Conservation (phyloP, 2,797 vertebrate species). For the Lacerta agilis region DNA sequence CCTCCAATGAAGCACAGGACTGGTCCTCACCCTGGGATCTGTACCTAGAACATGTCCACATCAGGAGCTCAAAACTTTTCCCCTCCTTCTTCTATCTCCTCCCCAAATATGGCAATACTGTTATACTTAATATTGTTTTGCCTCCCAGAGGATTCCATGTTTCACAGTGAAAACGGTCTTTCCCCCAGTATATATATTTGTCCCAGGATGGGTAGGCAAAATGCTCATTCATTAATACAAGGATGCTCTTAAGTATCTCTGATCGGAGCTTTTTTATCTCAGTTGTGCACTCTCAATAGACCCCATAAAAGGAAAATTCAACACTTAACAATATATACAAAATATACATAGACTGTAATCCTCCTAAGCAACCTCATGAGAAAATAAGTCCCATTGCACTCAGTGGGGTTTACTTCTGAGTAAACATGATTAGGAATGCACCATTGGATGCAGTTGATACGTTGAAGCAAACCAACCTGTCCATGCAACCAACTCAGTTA, state of each 20-base stretch:
- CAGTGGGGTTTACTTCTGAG: too few relatives aligned
- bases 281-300: background rate
- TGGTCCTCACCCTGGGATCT: background rate
- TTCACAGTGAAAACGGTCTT: background rate
- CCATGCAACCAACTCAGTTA: background rate
- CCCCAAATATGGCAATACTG: background rate
- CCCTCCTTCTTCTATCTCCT: background rate
- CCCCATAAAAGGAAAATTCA: too few relatives aligned
- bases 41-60: background rate
- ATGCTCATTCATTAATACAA: background rate
- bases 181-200: background rate
- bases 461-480: too few relatives aligned
- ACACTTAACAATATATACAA: too few relatives aligned
- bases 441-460: too few relatives aligned
- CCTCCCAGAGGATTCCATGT: background rate
- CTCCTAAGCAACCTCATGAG: too few relatives aligned
- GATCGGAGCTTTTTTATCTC: background rate
- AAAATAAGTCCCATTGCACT: too few relatives aligned
- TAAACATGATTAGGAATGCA: too few relatives aligned
- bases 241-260: background rate
- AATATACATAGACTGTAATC: too few relatives aligned
- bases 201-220: background rate
- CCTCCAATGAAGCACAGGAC: too few relatives aligned
- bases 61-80: background rate
- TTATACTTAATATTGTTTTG: background rate